phyloP scores from a whole-genome alignment of 2,113 vertebrate genomes.

The Sigmodon hispidus region DNA sequence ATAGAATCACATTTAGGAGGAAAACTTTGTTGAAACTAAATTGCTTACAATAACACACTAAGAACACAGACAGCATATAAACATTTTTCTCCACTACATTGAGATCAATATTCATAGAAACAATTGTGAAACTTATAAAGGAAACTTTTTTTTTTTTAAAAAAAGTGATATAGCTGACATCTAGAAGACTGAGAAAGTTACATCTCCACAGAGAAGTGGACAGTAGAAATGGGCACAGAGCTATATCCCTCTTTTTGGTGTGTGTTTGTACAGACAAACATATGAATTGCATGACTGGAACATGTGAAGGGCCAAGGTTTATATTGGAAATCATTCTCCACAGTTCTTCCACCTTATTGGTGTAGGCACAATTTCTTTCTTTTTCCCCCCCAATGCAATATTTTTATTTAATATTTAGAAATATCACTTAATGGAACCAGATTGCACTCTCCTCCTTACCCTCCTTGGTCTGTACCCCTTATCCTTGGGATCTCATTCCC shows the following conservation, averaged over 20 bases:
- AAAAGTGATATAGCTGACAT: background rate
- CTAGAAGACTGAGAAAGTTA: background rate
- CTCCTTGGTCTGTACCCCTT: no score
- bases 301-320: no score
- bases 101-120: conserved; percentile 41
- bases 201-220: background rate
- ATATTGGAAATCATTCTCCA: background rate
- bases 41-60: background rate
- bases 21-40: conserved; percentile 38
- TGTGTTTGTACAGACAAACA: background rate
- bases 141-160: background rate
- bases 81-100: conserved; percentile 3
- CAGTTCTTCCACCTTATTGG: background rate
- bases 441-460: no score
- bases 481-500: no score
- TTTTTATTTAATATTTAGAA: no score
- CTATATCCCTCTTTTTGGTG: no score
- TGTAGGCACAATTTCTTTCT: background rate
- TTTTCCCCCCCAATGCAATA: no score
- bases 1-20: background rate
- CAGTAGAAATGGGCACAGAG: background rate
- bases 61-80: background rate
- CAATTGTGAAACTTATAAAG: background rate
- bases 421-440: no score
- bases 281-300: background rate